Percentiles rank a stretch among this genome's conserved stretches.
phyloP scores from a whole-genome alignment of 2,888 invertebrate species.

The Proisotoma minuta region DNA sequence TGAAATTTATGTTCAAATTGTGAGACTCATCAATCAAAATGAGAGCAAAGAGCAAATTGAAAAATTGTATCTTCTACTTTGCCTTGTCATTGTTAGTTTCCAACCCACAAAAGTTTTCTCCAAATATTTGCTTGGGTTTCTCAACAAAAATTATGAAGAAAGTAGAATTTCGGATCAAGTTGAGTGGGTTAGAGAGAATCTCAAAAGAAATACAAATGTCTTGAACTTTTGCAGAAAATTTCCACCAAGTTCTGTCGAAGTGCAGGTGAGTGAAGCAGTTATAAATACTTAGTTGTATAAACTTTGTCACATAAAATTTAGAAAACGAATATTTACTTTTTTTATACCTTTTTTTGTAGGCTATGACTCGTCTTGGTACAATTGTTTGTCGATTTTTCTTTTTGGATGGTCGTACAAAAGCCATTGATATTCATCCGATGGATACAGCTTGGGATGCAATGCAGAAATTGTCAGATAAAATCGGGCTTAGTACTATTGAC shows the following conservation, averaged over 20 bases:
- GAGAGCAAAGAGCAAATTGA: slow-evolving; percentile 78
- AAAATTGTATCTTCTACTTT: slow-evolving; percentile 81
- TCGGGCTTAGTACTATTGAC: slow-evolving; percentile 75
- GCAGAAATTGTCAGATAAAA: slow-evolving; percentile 78
- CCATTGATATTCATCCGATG: slow-evolving; percentile 89
- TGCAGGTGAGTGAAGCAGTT: no score
- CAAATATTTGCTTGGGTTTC: not conserved
- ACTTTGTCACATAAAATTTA: no score
- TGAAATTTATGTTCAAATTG: slow-evolving; percentile 84
- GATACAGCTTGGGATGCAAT: slow-evolving; percentile 73
- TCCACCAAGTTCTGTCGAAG: not conserved
- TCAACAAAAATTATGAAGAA: not conserved
- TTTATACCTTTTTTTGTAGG: no score
- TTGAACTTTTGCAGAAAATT: not conserved
- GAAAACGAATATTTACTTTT: no score
- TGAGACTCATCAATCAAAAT: slow-evolving; percentile 82
- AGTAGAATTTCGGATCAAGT: not conserved
- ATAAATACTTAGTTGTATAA: no score
- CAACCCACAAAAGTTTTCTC: slow-evolving; percentile 76
- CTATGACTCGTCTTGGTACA: slow-evolving; percentile 83
- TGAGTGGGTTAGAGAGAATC: not conserved
- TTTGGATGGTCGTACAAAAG: slow-evolving; percentile 89
- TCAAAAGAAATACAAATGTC: not conserved
- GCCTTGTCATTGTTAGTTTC: slow-evolving; percentile 85
- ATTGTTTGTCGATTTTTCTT: slow-evolving; percentile 92